A percentile compares a stretch with the other conserved stretches of the same genome.
phyloP scores from a whole-genome alignment of 2,797 vertebrate species.

The Darevskia mixta region DNA sequence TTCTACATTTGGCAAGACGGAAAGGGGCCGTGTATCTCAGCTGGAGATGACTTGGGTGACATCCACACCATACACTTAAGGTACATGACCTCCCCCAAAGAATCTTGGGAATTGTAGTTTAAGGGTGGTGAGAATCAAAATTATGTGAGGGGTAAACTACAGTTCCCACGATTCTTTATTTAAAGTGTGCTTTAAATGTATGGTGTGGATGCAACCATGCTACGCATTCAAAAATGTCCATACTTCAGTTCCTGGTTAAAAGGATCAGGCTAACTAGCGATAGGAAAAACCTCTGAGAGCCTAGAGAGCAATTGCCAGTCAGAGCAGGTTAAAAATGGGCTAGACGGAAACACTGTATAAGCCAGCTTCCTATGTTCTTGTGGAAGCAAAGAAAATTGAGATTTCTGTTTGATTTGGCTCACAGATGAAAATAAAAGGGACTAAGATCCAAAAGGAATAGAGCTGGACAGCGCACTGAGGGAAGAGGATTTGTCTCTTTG shows the following conservation, averaged over 20 bases:
- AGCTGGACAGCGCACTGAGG: neutral
- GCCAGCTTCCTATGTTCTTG: neutral
- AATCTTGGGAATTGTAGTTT: too few species aligned
- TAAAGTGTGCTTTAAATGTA: too few species aligned
- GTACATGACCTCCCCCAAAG: too few species aligned
- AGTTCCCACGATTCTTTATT: too few species aligned
- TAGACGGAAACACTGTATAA: neutral
- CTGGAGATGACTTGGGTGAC: too few species aligned
- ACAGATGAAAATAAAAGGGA: conserved; percentile 7
- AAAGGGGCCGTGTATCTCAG: neutral
- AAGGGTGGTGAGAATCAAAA: too few species aligned
- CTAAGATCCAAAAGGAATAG: conserved; percentile 22
- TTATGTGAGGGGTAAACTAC: too few species aligned
- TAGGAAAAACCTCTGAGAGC: neutral
- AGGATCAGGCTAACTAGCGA: neutral
- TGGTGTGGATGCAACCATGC: too few species aligned
- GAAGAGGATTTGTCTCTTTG: neutral
- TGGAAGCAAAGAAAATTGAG: neutral
- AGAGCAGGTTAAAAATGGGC: neutral
- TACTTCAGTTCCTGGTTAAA: neutral
- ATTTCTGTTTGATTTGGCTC: conserved; percentile 28
- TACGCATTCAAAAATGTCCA: neutral
- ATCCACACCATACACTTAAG: too few species aligned
- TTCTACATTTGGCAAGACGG: neutral
- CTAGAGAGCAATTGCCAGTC: neutral